Evolutionary conservation across 2,797 vertebrate species (phyloP).

Genomic region (Columba guinea): DNA sequence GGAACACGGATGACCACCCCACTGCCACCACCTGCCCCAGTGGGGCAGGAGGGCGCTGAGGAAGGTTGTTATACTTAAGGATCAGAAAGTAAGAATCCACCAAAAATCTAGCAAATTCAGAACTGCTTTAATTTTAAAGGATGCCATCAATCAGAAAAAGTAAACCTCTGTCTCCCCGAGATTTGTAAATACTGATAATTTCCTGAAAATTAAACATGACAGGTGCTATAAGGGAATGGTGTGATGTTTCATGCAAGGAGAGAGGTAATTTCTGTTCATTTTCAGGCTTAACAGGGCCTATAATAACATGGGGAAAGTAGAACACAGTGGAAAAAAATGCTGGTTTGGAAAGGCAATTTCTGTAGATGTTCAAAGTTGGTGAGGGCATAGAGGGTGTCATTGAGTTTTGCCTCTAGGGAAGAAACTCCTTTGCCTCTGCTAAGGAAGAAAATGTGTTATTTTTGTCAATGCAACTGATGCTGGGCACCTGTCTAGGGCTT

Average conservation of each 20-base stretch:
- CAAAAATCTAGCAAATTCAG: not conserved
- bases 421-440: not conserved
- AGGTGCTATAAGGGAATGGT: not conserved
- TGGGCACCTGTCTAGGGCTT: too few species aligned
- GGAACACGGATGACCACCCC: accelerated
- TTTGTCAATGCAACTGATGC: not conserved
- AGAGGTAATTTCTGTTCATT: not conserved
- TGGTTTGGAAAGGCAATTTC: not conserved
- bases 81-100: not conserved
- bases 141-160: not conserved
- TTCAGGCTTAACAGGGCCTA: accelerated
- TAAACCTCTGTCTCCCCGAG: not conserved
- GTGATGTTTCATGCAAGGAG: not conserved
- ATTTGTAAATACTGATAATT: not conserved
- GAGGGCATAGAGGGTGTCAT: not conserved
- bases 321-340: not conserved
- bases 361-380: not conserved
- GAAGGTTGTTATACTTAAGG: not conserved
- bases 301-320: not conserved
- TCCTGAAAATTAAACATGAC: not conserved
- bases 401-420: not conserved
- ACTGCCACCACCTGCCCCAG: not conserved
- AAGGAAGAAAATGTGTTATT: not conserved
- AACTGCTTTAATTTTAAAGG: not conserved
- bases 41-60: accelerated